A percentile compares a stretch with the other conserved stretches of the same genome.
Conservation (phyloP, 1,140 invertebrate genomes). For the Microvelia longipes region DNA sequence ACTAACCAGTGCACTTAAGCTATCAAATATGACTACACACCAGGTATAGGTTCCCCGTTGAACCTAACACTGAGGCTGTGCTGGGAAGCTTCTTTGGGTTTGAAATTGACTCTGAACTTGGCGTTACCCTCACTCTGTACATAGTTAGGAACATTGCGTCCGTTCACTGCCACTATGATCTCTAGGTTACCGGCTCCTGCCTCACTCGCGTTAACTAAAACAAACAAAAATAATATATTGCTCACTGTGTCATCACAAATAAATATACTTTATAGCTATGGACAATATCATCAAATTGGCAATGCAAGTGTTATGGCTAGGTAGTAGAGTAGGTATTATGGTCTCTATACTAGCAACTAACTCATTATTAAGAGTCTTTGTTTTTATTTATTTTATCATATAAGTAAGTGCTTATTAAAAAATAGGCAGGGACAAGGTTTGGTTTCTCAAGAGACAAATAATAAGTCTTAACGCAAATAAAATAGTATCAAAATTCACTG, state of each 20-base stretch:
- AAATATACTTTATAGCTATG: background rate
- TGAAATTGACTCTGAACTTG: slow-evolving; percentile 89
- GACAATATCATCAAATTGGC: background rate
- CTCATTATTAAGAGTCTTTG: too few species aligned
- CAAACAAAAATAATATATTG: slow-evolving; percentile 1
- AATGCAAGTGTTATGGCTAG: background rate
- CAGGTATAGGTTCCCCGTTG: slow-evolving; percentile 87
- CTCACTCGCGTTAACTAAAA: slow-evolving; percentile 57
- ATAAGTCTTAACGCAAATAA: too few species aligned
- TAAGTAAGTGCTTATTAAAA: too few species aligned
- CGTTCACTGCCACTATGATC: slow-evolving; percentile 94
- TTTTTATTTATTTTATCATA: too few species aligned
- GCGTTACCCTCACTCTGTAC: slow-evolving; percentile 95
- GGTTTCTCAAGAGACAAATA: too few species aligned
- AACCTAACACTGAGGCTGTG: slow-evolving; percentile 85
- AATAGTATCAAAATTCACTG: too few species aligned
- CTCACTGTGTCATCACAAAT: background rate
- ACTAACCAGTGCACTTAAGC: too few species aligned
- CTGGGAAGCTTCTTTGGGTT: slow-evolving; percentile 76
- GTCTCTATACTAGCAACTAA: too few species aligned
- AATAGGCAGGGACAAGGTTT: too few species aligned
- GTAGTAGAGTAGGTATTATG: too few species aligned
- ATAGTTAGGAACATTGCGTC: slow-evolving; percentile 94
- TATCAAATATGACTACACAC: too few species aligned
- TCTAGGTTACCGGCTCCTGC: slow-evolving; percentile 89